A percentile compares a stretch with the other conserved stretches of the same genome.
Conservation (phyloP, 2,113 vertebrate genomes). For the Podiceps cristatus region DNA sequence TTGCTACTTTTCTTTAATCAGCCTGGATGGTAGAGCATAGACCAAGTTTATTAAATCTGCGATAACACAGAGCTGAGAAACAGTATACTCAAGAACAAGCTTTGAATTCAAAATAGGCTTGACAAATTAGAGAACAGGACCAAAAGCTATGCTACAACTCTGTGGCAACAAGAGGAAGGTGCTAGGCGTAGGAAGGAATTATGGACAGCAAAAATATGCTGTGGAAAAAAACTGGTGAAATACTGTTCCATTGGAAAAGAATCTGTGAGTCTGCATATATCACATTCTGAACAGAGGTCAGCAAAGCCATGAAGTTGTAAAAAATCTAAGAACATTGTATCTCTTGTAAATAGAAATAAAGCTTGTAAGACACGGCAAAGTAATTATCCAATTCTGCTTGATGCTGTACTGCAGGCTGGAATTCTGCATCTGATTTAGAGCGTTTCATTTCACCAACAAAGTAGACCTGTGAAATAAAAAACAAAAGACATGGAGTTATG, state of each 20-base stretch:
- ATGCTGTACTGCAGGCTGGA: background rate
- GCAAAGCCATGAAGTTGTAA: constrained; percentile 30
- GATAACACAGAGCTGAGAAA: background rate
- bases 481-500: background rate
- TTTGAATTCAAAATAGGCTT: constrained; percentile 46
- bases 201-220: constrained; percentile 51
- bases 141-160: background rate
- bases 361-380: background rate
- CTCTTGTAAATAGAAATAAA: constrained; percentile 40
- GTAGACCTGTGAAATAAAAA: background rate
- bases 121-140: constrained; percentile 1
- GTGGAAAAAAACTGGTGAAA: background rate
- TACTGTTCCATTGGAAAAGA: constrained; percentile 11
- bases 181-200: constrained; percentile 28
- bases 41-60: constrained; percentile 12
- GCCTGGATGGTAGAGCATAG: background rate
- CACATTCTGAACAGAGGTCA: constrained; percentile 23
- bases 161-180: background rate
- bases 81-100: background rate
- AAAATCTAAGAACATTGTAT: constrained; percentile 27
- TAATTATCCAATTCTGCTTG: background rate
- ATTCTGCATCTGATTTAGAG: background rate
- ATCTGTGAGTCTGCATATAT: constrained; percentile 41
- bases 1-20: constrained; percentile 17
- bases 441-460: background rate